Evolutionary conservation across 1,140 invertebrate species (phyloP), one percentile per base, ranked within the genome.

Genomic region (Drosophila novamexicana): DNA sequence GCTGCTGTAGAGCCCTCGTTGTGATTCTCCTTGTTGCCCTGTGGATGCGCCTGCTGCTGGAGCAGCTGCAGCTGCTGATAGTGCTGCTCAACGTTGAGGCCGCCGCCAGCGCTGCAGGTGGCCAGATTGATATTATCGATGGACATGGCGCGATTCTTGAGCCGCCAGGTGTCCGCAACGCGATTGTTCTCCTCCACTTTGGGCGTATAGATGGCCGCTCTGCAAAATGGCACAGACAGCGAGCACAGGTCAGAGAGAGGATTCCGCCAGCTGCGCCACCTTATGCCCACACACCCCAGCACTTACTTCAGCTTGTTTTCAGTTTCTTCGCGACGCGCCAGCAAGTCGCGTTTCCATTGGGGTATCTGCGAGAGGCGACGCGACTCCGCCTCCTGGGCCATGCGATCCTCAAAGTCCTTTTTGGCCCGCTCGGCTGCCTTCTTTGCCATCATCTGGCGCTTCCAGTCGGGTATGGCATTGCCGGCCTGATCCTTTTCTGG

Each of bases 371-470:
- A 96, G 39, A 97, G 94, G 79, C 97, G 93, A 74, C 97, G 95
- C 75, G 97, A 96, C 92, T 98, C 97, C 2, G 97, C 96, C 83
- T 98, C 97, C 61, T 95, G 94, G 45, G 95, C 95, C 82, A 97
- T 93, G 76, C 96, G 95, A 91, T 97, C 97, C 93, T 98, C 97
- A 56, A 97, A 93, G 83, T 98, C 97, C 90, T 97, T 97, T 67
- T 96, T 95, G 1, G 98, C 98, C 71, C 96, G 96, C 91, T 98
- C 97, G 0, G 98, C 98, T 0, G 97, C 96, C 92, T 98, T 97
- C 81, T 97, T 96, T 0, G 98, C 98, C 90, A 98, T 88, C 97
- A 99, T 98, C 93, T 98, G 97, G 22, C 97, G 93, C 92, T 98
- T 98, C 98, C 98, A 98, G 16, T 96, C 96, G 9, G 98, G 98